A percentile compares a stretch with the other conserved stretches of the same genome.
These are phyloP conservation scores for Notiomystis cincta DNA, from an alignment of 2,113 vertebrate species.

Conservation along the genomic window DNA sequence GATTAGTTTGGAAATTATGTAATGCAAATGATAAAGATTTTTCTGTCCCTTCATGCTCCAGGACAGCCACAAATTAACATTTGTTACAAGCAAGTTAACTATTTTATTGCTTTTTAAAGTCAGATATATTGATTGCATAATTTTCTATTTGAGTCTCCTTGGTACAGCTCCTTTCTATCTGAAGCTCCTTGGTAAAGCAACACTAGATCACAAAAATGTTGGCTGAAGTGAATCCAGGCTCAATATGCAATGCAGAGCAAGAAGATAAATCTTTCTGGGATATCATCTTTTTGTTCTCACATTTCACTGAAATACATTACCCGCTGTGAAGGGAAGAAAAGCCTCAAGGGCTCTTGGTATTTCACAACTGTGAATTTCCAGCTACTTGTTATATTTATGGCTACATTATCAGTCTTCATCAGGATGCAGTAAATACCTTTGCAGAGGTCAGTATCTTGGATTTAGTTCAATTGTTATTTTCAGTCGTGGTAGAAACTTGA, in stretches of 20 bases:
- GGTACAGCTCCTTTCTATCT: conserved; percentile 8
- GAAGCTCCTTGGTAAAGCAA: conserved; percentile 21
- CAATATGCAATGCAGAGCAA: background rate
- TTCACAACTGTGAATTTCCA: conserved; percentile 43
- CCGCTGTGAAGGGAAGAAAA: conserved; percentile 5
- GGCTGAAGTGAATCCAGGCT: conserved; percentile 23
- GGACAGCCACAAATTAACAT: background rate
- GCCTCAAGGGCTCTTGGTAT: conserved; percentile 47
- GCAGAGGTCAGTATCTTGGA: conserved; percentile 56
- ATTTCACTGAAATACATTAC: conserved; percentile 37
- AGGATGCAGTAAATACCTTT: conserved; percentile 59
- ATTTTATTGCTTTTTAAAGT: background rate
- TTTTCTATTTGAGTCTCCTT: conserved; percentile 52
- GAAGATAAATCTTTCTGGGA: conserved; percentile 38
- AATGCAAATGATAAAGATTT: background rate
- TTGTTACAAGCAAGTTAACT: background rate
- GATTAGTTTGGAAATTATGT: background rate
- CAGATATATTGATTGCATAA: background rate
- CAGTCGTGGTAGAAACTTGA: conserved; percentile 12
- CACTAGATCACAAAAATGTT: conserved; percentile 19
- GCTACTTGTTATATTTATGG: conserved; percentile 55
- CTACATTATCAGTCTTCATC: conserved; percentile 60
- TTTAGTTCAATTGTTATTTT: conserved; percentile 64
- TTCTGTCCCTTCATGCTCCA: background rate
- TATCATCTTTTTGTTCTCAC: conserved; percentile 53